These are phyloP conservation scores for Phoeniculus purpureus DNA, from an alignment of 2,797 vertebrate species.

Conservation along the genomic window DNA sequence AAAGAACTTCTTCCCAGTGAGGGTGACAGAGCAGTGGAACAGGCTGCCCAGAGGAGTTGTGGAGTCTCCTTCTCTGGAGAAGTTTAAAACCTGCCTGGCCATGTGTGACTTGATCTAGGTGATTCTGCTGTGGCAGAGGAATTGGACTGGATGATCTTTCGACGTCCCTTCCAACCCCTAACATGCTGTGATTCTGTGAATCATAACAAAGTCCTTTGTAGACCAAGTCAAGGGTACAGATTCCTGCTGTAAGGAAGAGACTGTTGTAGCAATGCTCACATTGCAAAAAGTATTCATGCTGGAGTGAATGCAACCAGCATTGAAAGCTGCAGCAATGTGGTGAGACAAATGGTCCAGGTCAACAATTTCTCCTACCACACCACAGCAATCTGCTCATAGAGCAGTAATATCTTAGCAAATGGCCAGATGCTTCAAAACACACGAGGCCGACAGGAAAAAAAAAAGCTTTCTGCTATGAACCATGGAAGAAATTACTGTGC, in stretches of 20 bases:
- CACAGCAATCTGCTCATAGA: neutral
- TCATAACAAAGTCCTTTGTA: neutral
- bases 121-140: no score
- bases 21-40: no score
- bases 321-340: neutral
- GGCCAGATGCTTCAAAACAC: neutral
- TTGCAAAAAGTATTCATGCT: neutral
- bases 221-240: neutral
- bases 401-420: neutral
- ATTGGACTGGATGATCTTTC: no score
- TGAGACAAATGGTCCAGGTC: neutral
- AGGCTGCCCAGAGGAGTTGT: no score
- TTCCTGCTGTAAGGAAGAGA: neutral
- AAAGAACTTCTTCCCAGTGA: no score
- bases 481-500: neutral
- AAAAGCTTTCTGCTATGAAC: neutral
- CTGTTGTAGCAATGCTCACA: neutral
- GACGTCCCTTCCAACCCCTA: no score
- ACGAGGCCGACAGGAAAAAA: neutral
- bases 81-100: no score
- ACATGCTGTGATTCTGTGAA: neutral
- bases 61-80: no score
- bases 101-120: no score
- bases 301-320: neutral
- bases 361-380: neutral